Evolutionary conservation across 1,140 invertebrate genomes (phyloP), one percentile per base, ranked within the genome.

Genomic region (Cotesia vestalis): DNA sequence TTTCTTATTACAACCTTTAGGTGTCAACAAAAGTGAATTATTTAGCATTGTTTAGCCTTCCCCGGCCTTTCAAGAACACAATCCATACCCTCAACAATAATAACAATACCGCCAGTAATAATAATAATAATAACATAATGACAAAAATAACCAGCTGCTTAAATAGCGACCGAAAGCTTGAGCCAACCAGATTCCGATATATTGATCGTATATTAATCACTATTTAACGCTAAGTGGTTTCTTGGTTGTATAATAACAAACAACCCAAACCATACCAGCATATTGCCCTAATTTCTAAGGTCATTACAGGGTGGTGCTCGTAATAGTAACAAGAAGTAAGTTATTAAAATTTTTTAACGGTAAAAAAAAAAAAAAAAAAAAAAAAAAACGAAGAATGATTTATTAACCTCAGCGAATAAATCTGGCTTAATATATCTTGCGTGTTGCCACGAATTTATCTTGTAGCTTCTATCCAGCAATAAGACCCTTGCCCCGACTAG

Each of bases 401-500:
- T 61, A 61, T 61, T 61, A 61, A 61, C 59, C 27, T 3, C 35
- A 2, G 17, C 27, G 27, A 61, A 61, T 61, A 61, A 20, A 61
- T 61, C 59, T 61, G 27, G 14, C 59, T 61, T 5, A 17, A 27
- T 17, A 27, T 27, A 34, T 61, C 27, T 61, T 20, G 27, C 27
- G 27, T 61, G 27, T 60, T 20, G 53, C 53, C 53, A 9, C 40
- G 40, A 11, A 57, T 57, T 27, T 61, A 61, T 34, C 27, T 27
- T 27, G 27, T 27, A 27, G 27, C 59, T 6, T 61, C 27, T 17
- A 59, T 12, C 14, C 8, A 61, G 8, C 27, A 27, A 20, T 20
- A 61, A 61, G 59, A 61, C 27, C 59, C 59, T 61, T 61, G 59
- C 59, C 59, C 14, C 34, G 59, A 61, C 27, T 61, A 17, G 14